A percentile compares a stretch with the other conserved stretches of the same genome.
Conservation (phyloP, 2,888 invertebrate species). For the Willowsia nigromaculata region DNA sequence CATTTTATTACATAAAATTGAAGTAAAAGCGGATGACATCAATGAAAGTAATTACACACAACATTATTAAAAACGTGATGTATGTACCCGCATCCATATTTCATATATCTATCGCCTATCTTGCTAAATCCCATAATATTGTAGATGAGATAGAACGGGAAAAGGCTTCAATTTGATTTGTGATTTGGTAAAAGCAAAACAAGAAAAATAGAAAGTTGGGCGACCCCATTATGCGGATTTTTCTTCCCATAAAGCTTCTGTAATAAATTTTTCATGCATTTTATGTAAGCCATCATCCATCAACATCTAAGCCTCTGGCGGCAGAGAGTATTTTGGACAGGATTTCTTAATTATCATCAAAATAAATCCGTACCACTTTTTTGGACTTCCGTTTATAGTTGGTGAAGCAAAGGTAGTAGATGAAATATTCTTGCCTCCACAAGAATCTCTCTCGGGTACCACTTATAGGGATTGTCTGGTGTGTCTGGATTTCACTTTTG, state of each 20-base stretch:
- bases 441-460: neutral
- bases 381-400: neutral
- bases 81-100: no score
- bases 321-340: conserved; percentile 43
- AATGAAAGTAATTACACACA: neutral
- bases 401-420: neutral
- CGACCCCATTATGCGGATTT: neutral
- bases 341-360: conserved; percentile 67
- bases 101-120: no score
- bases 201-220: neutral
- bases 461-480: neutral
- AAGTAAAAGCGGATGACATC: no score
- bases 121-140: no score
- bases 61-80: no score
- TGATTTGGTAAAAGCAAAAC: neutral
- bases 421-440: neutral
- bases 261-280: conserved; percentile 32
- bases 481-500: neutral
- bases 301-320: conserved; percentile 47
- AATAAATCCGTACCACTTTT: conserved; percentile 50
- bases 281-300: conserved; percentile 48
- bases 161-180: neutral
- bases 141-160: neutral
- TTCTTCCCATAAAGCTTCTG: neutral
- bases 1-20: no score